Base-by-base conservation (phyloP, 2,888 invertebrate species). In the Leptinotarsa tumamoca region DNA sequence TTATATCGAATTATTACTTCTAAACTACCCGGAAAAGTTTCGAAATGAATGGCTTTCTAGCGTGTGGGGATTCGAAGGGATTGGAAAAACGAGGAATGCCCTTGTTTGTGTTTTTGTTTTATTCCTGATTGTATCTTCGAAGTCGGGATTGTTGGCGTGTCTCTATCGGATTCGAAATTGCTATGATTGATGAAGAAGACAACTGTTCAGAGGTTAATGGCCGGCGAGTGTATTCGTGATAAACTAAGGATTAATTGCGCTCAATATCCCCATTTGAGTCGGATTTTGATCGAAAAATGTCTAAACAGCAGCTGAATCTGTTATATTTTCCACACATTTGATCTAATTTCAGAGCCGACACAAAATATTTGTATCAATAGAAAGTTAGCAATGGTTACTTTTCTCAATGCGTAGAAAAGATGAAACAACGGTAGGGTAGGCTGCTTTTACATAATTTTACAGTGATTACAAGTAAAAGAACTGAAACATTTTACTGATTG, bases 1-100 rank as follows among this genome's bases (percentile, higher is more conserved):
- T 70, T 70, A 70, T 58, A 50, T 70, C 50, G 70, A 58, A 70
- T 70, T 70, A 70, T 70, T 69, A 56, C 54, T 52, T 27, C 49
- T 56, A 18, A 56, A 56, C 54, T 21, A 58, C 13, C 49, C 54
- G 13, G 23, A n/a, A 70, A 70, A 70, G 49, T 56, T 43, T 70
- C 7, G 15, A 49, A 51, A 69, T 69, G 14, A 56, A 69, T 69
- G 18, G 43, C 69, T 56, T 54, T 43, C 1, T 52, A 52, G 68
- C 68, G 27, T 51, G 68, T 43, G 21, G 58, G 49, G 23, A 70
- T 70, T 17, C 13, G 49, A 49, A 21, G 21, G 33, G 43, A 23
- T 21, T 49, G 18, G 27, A 49, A 50, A 33, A 56, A 70, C 21
- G 23, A 14, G 49, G 21, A 61, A 49, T 27, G 17, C 49, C n/a